phyloP scores from a whole-genome alignment of 2,888 invertebrate species.

The Nephrocerus scutellatus region DNA sequence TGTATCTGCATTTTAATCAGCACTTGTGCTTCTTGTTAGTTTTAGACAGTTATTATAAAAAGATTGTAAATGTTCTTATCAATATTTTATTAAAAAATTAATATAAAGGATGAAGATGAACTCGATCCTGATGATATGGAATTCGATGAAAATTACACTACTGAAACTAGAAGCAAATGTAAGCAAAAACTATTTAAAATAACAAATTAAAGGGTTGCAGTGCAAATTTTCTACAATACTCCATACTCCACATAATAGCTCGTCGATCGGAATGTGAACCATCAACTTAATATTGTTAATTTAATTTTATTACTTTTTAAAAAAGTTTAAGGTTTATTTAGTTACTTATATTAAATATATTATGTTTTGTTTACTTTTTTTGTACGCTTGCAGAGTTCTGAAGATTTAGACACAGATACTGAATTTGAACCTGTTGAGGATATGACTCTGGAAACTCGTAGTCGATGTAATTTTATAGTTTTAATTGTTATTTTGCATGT shows the following conservation, averaged over 20 bases:
- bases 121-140: constrained; percentile 83
- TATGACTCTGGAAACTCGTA: constrained; percentile 61
- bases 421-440: constrained; percentile 64
- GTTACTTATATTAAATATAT: too few relatives aligned
- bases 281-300: too few relatives aligned
- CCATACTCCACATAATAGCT: too few relatives aligned
- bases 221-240: too few relatives aligned
- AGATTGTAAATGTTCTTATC: constrained; percentile 2
- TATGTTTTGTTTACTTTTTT: constrained; percentile 22
- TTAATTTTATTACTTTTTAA: too few relatives aligned
- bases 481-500: too few relatives aligned
- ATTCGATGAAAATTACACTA: constrained; percentile 77
- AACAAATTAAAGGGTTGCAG: too few relatives aligned
- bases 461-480: constrained; percentile 51
- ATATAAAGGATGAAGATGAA: constrained; percentile 70
- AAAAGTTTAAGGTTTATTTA: too few relatives aligned
- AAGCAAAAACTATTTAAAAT: constrained; percentile 49
- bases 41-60: constrained; percentile 1
- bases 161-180: constrained; percentile 89
- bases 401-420: constrained; percentile 61
- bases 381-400: constrained; percentile 57
- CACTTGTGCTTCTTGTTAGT: neutral
- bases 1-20: neutral
- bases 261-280: too few relatives aligned
- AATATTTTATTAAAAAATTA: constrained; percentile 2